Percentiles rank a stretch among this genome's conserved stretches.
phyloP scores from a whole-genome alignment of 2,888 invertebrate genomes.

The Temnothorax rugatulus region DNA sequence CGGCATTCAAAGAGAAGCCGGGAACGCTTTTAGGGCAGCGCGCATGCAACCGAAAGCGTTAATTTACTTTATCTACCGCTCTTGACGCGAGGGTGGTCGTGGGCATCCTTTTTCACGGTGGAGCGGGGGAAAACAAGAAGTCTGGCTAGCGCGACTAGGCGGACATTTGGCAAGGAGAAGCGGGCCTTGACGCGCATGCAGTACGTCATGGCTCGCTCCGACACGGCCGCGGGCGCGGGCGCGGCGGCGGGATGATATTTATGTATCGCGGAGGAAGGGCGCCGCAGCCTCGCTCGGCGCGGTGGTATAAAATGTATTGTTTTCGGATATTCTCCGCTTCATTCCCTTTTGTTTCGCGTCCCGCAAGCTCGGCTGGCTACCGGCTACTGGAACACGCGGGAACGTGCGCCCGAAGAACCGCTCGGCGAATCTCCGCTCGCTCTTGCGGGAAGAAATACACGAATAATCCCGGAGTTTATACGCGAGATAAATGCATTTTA shows the following conservation, averaged over 20 bases:
- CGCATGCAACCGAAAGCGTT: constrained; percentile 29
- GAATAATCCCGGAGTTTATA: constrained; percentile 40
- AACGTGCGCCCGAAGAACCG: constrained; percentile 22
- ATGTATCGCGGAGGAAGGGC: constrained; percentile 61
- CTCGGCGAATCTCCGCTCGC: background rate
- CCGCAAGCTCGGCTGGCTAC: constrained; percentile 54
- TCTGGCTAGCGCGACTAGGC: constrained; percentile 45
- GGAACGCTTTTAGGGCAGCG: background rate
- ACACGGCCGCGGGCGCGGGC: background rate
- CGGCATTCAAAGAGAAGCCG: background rate
- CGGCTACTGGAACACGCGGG: constrained; percentile 49
- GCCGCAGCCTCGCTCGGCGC: constrained; percentile 51
- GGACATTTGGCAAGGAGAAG: constrained; percentile 73
- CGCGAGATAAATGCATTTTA: constrained; percentile 31
- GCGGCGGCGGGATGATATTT: constrained; percentile 71
- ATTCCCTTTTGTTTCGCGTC: constrained; percentile 77
- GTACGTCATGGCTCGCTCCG: constrained; percentile 68
- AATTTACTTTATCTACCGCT: constrained; percentile 16
- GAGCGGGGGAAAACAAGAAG: constrained; percentile 39
- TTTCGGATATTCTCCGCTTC: constrained; percentile 80
- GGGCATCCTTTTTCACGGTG: constrained; percentile 18
- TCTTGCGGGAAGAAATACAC: background rate
- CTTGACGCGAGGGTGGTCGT: constrained; percentile 13
- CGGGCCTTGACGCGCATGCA: constrained; percentile 40
- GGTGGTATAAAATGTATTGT: constrained; percentile 79